Percentiles rank a stretch among this genome's conserved stretches.
These are phyloP conservation scores for Nomada ruficornis DNA, from an alignment of 2,888 invertebrate genomes.

Conservation along the genomic window DNA sequence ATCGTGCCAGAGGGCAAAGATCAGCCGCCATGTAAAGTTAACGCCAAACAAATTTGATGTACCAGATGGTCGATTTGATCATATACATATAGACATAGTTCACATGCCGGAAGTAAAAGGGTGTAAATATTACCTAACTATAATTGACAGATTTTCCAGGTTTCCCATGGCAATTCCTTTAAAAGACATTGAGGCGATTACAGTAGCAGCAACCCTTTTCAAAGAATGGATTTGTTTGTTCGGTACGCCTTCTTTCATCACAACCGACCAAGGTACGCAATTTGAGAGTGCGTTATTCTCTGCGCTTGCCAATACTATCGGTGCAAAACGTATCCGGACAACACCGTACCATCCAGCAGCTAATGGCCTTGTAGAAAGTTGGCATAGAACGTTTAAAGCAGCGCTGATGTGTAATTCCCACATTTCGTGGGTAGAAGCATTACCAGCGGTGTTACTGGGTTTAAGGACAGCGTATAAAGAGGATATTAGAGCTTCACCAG, in stretches of 20 bases:
- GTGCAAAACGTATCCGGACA: slow-evolving; percentile 53
- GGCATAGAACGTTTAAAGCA: slow-evolving; percentile 50
- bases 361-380: slow-evolving; percentile 68
- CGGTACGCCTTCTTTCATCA: slow-evolving; percentile 74
- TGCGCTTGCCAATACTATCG: slow-evolving; percentile 52
- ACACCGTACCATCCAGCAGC: slow-evolving; percentile 70
- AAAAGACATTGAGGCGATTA: slow-evolving; percentile 1
- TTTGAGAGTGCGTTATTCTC: slow-evolving; percentile 67
- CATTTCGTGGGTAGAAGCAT: neutral
- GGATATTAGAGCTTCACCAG: slow-evolving; percentile 3
- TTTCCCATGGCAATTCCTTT: neutral
- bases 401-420: slow-evolving; percentile 24
- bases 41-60: too few species aligned
- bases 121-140: neutral
- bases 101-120: too few species aligned
- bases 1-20: too few species aligned
- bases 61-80: too few species aligned
- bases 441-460: slow-evolving; percentile 3
- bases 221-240: slow-evolving; percentile 73
- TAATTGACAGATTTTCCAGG: neutral
- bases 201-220: slow-evolving; percentile 54
- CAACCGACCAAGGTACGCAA: slow-evolving; percentile 74
- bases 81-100: too few species aligned
- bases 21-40: too few species aligned
- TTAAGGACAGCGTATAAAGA: slow-evolving; percentile 2